Conservation (phyloP, 2,888 invertebrate genomes). For the Phalera bucephala region DNA sequence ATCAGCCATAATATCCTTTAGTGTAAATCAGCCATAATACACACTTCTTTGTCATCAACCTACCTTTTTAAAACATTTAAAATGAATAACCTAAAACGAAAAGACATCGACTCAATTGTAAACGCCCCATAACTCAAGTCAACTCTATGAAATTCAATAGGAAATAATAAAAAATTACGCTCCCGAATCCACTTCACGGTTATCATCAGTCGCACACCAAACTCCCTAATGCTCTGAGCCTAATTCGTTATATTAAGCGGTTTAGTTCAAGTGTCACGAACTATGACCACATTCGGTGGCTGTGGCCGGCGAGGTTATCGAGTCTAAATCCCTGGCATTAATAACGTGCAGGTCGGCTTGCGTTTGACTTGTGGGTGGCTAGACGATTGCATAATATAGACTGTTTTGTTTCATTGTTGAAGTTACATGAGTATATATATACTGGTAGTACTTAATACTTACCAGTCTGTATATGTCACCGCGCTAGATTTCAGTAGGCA, state of each 20-base stretch:
- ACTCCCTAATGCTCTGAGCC: constrained; percentile 5
- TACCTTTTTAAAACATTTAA: too few species aligned
- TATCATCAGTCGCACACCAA: neutral
- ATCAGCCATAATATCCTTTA: too few species aligned
- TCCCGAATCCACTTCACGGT: neutral
- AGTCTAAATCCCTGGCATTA: constrained; percentile 47
- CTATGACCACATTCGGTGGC: constrained; percentile 35
- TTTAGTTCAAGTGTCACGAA: constrained; percentile 34
- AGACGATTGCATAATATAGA: constrained; percentile 36
- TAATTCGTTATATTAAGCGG: constrained; percentile 19
- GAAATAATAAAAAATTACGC: neutral
- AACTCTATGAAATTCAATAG: neutral
- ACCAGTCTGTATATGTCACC: too few species aligned
- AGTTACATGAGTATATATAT: too few species aligned
- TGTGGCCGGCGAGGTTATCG: constrained; percentile 47
- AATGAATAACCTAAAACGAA: too few species aligned
- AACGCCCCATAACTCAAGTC: too few species aligned
- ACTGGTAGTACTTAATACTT: too few species aligned
- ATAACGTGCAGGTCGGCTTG: constrained; percentile 52
- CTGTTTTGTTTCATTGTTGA: too few species aligned
- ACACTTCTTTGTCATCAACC: too few species aligned
- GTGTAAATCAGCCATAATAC: too few species aligned
- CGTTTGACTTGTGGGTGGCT: constrained; percentile 48
- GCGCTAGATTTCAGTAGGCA: too few species aligned
- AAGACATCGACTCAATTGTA: too few species aligned